Evolutionary conservation across 2,888 invertebrate genomes (phyloP), one percentile per base, ranked within the genome.

Genomic region (Acanthosepion lycidas): DNA sequence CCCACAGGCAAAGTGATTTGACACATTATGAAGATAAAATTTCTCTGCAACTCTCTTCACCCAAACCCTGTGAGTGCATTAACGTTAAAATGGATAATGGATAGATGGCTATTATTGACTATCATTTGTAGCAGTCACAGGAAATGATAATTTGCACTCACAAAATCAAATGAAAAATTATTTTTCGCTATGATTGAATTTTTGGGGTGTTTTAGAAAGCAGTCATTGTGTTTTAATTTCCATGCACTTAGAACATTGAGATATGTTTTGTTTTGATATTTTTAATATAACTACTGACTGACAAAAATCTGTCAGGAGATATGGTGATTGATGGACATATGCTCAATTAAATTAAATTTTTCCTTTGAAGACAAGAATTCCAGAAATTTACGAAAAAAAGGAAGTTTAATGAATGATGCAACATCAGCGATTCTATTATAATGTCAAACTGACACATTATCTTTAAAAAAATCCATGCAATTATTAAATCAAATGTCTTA

Each of bases 361-460:
- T 78, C 78, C 78, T 78, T 78, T 78, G 78, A 78, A 78, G 78
- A 78, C n/a, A 78, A 78, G n/a, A 78, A 78, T 78, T 78, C 78
- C n/a, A 78, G n/a, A 78, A 78, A 78, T 78, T 33, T n/a, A 3
- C n/a, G n/a, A n/a, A 15, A 78, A 33, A n/a, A n/a, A n/a, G 33
- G 12, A 12, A 78, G 15, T 78, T 78, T 78, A 78, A 78, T 78
- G n/a, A 78, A 78, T 78, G 78, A 78, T 78, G n/a, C 78, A 78
- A 12, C 78, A 78, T 33, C n/a, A 78, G 15, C n/a, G 5, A 78
- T 78, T 78, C 78, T n/a, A 15, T 78, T 78, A n/a, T 78, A 78
- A 78, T n/a, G n/a, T 78, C n/a, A 78, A 78, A 78, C 33, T 78
- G 78, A 78, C 78, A 78, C 78, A 78, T 78, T 78, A 78, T n/a